phyloP scores from a whole-genome alignment of 1,140 invertebrate species.

The Bradynema listronoti region DNA sequence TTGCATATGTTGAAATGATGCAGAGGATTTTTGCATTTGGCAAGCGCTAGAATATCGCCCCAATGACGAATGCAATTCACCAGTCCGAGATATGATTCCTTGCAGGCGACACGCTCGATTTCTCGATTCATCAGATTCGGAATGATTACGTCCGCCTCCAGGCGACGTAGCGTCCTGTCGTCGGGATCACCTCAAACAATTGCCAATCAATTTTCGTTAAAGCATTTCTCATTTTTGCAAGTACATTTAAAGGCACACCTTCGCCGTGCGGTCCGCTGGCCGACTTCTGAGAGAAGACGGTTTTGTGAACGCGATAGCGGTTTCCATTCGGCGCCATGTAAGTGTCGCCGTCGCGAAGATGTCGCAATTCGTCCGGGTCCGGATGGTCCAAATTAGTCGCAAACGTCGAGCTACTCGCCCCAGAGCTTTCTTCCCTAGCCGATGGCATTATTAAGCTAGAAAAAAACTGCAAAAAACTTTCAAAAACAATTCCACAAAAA shows the following conservation, averaged over 20 bases:
- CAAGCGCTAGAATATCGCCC: conserved; percentile 33
- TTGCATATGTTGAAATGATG: conserved; percentile 45
- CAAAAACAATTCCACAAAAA: no score
- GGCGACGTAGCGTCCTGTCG: conserved; percentile 40
- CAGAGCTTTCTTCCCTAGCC: no score
- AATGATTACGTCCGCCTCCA: conserved; percentile 51
- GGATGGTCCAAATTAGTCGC: no score
- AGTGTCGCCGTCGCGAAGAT: conserved; percentile 47
- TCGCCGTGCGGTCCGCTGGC: conserved; percentile 38
- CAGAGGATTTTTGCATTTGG: conserved; percentile 29
- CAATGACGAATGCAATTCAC: conserved; percentile 38
- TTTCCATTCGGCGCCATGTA: conserved; percentile 43
- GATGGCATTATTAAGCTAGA: no score
- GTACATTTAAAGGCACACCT: conserved; percentile 16
- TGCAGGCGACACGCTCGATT: conserved; percentile 28
- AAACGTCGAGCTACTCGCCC: no score
- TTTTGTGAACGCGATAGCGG: conserved; percentile 46
- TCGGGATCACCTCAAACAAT: conserved; percentile 49
- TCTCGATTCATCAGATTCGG: conserved; percentile 49
- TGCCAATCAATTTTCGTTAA: no score
- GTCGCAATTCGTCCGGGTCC: conserved; percentile 28
- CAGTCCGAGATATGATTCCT: conserved; percentile 5
- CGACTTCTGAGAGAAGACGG: conserved; percentile 41
- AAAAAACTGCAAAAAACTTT: no score
- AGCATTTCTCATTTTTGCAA: neutral